Evolutionary conservation across 2,888 invertebrate species (phyloP), one percentile per base, ranked within the genome.

Genomic region (Xanthia togata): DNA sequence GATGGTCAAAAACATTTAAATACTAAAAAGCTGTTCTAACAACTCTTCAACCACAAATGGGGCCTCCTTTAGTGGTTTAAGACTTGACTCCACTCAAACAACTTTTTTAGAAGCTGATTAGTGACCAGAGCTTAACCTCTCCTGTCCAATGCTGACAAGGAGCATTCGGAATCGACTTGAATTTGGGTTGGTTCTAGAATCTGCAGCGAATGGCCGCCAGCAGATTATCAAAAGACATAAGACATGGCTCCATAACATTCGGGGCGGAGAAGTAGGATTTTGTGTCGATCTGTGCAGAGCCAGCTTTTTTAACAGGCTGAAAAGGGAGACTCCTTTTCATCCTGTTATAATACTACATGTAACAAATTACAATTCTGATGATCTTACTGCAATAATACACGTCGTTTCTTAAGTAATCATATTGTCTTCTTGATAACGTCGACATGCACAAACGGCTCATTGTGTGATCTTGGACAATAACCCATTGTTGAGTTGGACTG

Each of bases 391-490:
- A 67, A 53, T 35, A 69, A 76, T 64, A 70, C 26, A 31, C 23
- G 5, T 11, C n/a, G 17, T 63, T 20, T 67, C n/a, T 57, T 55
- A 55, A 26, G 23, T 38, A 76, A 50, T 71, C 73, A 73, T 63
- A 73, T 67, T 73, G 85, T 81, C 44, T 72, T 74, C 73, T 70
- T 71, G 70, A 83, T 84, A 84, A 74, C 53, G 71, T 72, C 47
- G 44, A 55, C n/a, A n/a, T n/a, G 70, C 55, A 81, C 70, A 71
- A 65, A 72, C 41, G 53, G 64, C 31, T 74, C 83, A 82, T 83
- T 83, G 83, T 84, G 72, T 62, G 68, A 53, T 59, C 57, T 70
- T 62, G 20, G 59, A 83, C 83, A 83, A 83, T 83, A 68, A 47
- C 47, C 44, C 82, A 74, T 85, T 83, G 83, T 85, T 76, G 12